phyloP scores from a whole-genome alignment of 2,797 vertebrate genomes.

The Columba guinea region DNA sequence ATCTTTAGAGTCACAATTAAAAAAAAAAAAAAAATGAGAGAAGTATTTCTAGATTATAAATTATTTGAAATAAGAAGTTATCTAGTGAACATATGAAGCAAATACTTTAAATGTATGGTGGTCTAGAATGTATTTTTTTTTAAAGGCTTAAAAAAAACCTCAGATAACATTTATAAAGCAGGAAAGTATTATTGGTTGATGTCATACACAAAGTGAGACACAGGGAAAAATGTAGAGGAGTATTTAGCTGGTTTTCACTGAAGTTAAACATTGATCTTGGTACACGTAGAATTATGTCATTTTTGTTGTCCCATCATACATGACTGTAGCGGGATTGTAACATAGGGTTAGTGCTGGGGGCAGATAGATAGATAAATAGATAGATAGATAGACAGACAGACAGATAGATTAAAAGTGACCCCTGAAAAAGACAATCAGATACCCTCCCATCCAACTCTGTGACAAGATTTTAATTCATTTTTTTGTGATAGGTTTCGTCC shows the following conservation, averaged over 20 bases:
- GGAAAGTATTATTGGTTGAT: background rate
- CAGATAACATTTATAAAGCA: background rate
- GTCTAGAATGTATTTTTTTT: background rate
- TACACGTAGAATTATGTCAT: background rate
- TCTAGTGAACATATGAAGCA: background rate
- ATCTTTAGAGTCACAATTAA: background rate
- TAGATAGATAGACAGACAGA: no score
- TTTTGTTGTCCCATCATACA: background rate
- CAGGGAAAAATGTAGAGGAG: rapidly evolving
- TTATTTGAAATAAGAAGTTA: background rate
- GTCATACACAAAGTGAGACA: background rate
- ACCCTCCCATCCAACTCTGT: background rate
- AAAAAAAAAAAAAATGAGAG: background rate
- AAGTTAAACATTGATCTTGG: background rate
- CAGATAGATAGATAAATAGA: no score
- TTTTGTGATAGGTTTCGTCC: background rate
- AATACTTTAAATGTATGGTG: background rate
- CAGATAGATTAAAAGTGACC: background rate
- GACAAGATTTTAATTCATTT: background rate
- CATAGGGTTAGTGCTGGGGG: background rate
- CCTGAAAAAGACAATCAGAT: background rate
- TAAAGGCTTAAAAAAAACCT: background rate
- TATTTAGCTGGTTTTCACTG: background rate
- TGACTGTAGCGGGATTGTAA: background rate
- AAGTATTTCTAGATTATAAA: background rate